Evolutionary conservation across 2,888 invertebrate species (phyloP).

Genomic region (Meta bourneti): DNA sequence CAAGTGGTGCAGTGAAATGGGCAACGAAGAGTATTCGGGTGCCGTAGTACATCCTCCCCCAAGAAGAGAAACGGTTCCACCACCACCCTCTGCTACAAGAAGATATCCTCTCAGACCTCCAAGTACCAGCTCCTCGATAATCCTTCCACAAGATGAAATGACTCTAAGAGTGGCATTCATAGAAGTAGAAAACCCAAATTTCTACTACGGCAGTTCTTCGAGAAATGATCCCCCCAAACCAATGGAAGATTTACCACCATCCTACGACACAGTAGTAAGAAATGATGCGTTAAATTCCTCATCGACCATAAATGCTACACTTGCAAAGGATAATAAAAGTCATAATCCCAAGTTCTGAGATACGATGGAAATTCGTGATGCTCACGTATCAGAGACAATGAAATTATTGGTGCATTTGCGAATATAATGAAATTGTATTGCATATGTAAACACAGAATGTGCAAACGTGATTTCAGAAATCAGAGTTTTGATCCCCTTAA

Average conservation of each 20-base stretch:
- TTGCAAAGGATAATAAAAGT: too few relatives aligned
- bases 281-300: background rate
- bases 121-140: background rate
- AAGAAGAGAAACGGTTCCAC: background rate
- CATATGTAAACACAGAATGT: too few relatives aligned
- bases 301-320: too few relatives aligned
- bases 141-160: background rate
- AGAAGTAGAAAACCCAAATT: slow-evolving; percentile 23
- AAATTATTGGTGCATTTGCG: too few relatives aligned
- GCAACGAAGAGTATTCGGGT: background rate
- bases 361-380: too few relatives aligned
- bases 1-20: background rate
- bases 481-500: too few relatives aligned
- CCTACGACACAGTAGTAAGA: background rate
- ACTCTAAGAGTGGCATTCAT: background rate
- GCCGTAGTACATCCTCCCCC: background rate
- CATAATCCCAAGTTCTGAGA: too few relatives aligned
- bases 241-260: slow-evolving; percentile 5
- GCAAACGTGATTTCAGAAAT: too few relatives aligned
- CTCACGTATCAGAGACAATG: too few relatives aligned
- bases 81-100: background rate
- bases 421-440: too few relatives aligned
- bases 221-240: background rate
- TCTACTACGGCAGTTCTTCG: background rate
- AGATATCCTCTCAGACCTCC: background rate